These are phyloP conservation scores for Acanthosoma haemorrhoidale DNA, from an alignment of 2,888 invertebrate genomes.

Conservation along the genomic window DNA sequence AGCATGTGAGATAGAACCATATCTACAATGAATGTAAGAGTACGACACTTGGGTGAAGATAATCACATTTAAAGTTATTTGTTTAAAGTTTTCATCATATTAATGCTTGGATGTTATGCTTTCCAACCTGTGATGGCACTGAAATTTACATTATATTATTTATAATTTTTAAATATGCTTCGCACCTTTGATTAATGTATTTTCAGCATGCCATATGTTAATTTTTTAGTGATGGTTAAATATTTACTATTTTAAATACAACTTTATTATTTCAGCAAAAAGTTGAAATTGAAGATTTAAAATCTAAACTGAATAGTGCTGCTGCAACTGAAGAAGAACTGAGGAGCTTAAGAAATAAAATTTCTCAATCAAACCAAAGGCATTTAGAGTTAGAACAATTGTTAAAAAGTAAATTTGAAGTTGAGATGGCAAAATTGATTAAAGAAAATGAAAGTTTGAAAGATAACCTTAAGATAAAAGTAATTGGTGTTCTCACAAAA, in stretches of 20 bases:
- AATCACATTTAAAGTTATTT: no score
- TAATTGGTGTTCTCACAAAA: not conserved
- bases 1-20: no score
- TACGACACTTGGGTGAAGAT: no score
- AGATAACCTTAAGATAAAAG: conserved; percentile 23
- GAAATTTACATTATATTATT: no score
- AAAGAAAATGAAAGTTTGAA: conserved; percentile 31
- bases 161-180: no score
- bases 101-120: no score
- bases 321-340: conserved; percentile 28
- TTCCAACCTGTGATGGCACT: no score
- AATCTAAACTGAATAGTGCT: not conserved
- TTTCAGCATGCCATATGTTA: not conserved
- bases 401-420: conserved; percentile 34
- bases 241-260: not conserved
- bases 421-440: conserved; percentile 26
- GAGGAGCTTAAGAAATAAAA: conserved; percentile 26
- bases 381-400: conserved; percentile 33
- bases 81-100: no score
- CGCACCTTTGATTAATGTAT: not conserved
- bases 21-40: no score
- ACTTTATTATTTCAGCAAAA: conserved; percentile 16
- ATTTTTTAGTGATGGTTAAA: not conserved
- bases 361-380: conserved; percentile 25
- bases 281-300: conserved; percentile 9